Evolutionary conservation across 2,888 invertebrate genomes (phyloP).

Genomic region (Drosophila macrospina): DNA sequence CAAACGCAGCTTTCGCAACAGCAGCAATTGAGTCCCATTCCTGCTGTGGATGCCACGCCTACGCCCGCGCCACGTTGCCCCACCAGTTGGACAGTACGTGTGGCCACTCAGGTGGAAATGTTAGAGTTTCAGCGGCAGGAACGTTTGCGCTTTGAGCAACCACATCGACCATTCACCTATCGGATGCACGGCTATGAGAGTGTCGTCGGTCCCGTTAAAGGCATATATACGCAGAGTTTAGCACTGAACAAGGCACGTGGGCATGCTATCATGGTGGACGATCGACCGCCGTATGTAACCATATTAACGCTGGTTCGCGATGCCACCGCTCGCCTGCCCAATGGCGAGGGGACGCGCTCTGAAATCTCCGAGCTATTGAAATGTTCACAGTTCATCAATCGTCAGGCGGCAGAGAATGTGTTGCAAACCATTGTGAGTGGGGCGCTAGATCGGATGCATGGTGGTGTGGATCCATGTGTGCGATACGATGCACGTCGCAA

Average conservation of each 20-base stretch:
- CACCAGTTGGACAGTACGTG: conserved; percentile 93
- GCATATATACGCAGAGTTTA: conserved; percentile 89
- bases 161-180: conserved; percentile 96
- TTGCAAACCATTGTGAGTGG: conserved; percentile 93
- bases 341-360: conserved; percentile 95
- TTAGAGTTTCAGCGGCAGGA: conserved; percentile 92
- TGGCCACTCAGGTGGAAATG: conserved; percentile 92
- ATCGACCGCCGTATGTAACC: conserved; percentile 95
- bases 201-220: conserved; percentile 93
- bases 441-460: conserved; percentile 95
- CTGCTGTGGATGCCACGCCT: conserved; percentile 80
- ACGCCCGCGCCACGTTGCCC: conserved; percentile 89
- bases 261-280: conserved; percentile 92
- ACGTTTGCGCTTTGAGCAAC: conserved; percentile 92
- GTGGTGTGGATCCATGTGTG: conserved; percentile 95
- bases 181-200: conserved; percentile 94
- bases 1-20: conserved; percentile 35
- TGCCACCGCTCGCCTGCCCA: conserved; percentile 96
- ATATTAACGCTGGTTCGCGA: conserved; percentile 96
- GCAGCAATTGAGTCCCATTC: conserved; percentile 14
- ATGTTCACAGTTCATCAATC: conserved; percentile 89
- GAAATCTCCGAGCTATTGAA: conserved; percentile 95
- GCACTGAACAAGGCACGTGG: conserved; percentile 90
- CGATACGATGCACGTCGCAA: conserved; percentile 96
- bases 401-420: conserved; percentile 85